Percentiles rank a stretch among this genome's conserved stretches.
Conservation (phyloP, 2,797 vertebrate species). For the Spondyliosoma cantharus region DNA sequence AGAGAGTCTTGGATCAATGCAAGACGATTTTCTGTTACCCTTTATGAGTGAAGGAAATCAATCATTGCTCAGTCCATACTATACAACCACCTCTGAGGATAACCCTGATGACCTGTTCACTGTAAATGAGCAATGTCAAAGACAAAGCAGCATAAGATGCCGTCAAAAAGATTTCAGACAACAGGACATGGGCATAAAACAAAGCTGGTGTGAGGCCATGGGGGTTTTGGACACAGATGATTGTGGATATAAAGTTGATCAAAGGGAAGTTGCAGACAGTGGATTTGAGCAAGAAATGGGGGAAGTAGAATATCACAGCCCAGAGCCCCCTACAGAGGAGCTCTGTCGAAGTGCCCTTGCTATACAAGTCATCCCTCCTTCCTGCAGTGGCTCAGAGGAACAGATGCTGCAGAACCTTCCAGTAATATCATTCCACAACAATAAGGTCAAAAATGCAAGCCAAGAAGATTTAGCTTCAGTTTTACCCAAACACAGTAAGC, state of each 20-base stretch:
- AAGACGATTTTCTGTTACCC: conserved; percentile 64
- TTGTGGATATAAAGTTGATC: conserved; percentile 54
- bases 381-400: conserved; percentile 70
- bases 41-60: conserved; percentile 64
- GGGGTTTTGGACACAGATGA: conserved; percentile 33
- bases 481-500: conserved; percentile 60
- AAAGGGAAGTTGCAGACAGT: conserved; percentile 74
- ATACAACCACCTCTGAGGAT: conserved; percentile 68
- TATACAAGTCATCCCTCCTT: conserved; percentile 70
- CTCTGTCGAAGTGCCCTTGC: conserved; percentile 44
- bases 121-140: conserved; percentile 43
- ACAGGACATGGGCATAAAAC: conserved; percentile 34
- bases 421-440: conserved; percentile 17
- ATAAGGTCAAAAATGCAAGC: conserved; percentile 18
- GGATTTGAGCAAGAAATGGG: conserved; percentile 76
- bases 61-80: conserved; percentile 54
- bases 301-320: conserved; percentile 55
- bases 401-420: conserved; percentile 53
- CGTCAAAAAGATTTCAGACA: conserved; percentile 35
- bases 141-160: conserved; percentile 23
- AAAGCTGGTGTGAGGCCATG: conserved; percentile 27
- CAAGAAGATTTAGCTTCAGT: conserved; percentile 29
- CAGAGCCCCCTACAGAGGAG: conserved; percentile 34
- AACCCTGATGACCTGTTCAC: conserved; percentile 60
- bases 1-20: conserved; percentile 33